These are phyloP conservation scores for Lepus oiostolus DNA, from an alignment of 2,797 vertebrate species.

Conservation along the genomic window DNA sequence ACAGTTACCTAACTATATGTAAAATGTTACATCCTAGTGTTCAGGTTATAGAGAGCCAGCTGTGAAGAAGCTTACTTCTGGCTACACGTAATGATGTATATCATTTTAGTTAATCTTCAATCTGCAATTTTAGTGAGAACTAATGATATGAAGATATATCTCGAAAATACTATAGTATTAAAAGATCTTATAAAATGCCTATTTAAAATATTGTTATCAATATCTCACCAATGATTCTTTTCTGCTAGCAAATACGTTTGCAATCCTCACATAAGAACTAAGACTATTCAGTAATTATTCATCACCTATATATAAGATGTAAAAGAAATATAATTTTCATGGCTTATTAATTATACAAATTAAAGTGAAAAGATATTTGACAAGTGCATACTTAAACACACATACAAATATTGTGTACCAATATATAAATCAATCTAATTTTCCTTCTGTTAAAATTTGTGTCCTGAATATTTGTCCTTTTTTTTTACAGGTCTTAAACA, in stretches of 20 bases:
- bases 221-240: constrained; percentile 4
- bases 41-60: not conserved
- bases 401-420: not conserved
- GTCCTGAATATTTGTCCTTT: constrained; percentile 69
- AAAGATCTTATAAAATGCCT: constrained; percentile 22
- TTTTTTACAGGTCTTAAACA: constrained; percentile 75
- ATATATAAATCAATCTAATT: constrained; percentile 11
- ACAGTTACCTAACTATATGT: not conserved
- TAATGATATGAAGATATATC: not conserved
- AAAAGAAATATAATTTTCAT: not conserved
- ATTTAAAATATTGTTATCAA: constrained; percentile 38
- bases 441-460: constrained; percentile 56
- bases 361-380: constrained; percentile 62
- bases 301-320: not conserved
- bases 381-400: not conserved
- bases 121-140: constrained; percentile 49
- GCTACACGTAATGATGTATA: not conserved
- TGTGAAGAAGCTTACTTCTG: not conserved
- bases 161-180: not conserved
- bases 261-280: not conserved
- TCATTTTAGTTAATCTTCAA: not conserved
- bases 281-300: constrained; percentile 54
- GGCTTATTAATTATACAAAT: not conserved
- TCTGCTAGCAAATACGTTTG: constrained; percentile 30
- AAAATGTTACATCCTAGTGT: not conserved